Conservation (phyloP, 2,113 vertebrate genomes). For the Vidua macroura region DNA sequence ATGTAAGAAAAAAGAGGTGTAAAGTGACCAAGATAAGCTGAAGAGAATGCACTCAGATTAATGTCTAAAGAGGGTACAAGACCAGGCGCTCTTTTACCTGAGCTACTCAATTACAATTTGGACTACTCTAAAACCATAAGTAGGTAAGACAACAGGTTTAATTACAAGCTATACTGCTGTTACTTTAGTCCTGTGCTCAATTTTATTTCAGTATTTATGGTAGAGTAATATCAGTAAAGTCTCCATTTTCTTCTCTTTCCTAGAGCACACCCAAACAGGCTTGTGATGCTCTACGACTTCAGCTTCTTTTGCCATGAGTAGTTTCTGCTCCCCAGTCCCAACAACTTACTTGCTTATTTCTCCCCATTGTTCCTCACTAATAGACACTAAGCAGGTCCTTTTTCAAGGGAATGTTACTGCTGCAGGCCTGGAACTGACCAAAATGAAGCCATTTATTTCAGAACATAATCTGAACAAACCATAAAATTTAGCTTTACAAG, state of each 20-base stretch:
- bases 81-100: not conserved
- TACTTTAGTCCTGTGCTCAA: not conserved
- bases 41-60: not conserved
- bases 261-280: not conserved
- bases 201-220: not conserved
- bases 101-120: not conserved
- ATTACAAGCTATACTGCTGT: not conserved
- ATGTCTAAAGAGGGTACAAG: not conserved
- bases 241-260: not conserved
- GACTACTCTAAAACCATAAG: not conserved
- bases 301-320: not conserved
- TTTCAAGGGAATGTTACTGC: not conserved
- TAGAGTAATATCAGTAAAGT: not conserved
- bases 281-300: not conserved
- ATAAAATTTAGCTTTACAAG: not conserved
- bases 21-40: not conserved
- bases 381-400: not conserved
- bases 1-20: not conserved
- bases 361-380: fast-evolving
- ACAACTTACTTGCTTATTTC: not conserved
- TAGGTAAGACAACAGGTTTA: not conserved
- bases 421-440: not conserved
- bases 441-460: not conserved
- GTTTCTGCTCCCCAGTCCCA: not conserved
- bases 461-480: not conserved